Conservation (phyloP, 2,113 vertebrate species). For the Zosterops japonicus region DNA sequence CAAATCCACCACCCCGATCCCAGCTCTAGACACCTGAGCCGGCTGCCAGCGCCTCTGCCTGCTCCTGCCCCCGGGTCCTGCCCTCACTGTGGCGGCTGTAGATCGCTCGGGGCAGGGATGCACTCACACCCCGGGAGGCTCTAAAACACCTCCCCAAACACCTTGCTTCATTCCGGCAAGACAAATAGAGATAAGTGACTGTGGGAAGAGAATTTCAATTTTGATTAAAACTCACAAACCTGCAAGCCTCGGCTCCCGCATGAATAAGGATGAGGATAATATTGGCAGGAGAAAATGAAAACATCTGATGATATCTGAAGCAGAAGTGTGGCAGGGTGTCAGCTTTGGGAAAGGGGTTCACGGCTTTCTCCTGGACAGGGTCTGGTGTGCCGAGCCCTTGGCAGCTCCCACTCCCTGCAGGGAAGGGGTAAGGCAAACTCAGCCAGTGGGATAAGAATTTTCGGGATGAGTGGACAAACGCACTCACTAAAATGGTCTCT, state of each 20-base stretch:
- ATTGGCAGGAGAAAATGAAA: background rate
- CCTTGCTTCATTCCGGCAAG: background rate
- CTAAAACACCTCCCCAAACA: background rate
- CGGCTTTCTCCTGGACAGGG: background rate
- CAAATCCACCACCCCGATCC: background rate
- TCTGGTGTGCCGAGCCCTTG: rapidly evolving
- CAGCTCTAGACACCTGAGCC: background rate
- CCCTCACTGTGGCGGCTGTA: rapidly evolving
- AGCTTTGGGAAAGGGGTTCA: background rate
- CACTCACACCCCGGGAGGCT: background rate
- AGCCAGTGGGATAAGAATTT: background rate
- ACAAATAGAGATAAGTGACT: background rate
- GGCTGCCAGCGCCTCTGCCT: background rate
- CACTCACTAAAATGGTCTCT: background rate
- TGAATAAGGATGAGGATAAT: background rate
- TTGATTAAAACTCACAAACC: background rate
- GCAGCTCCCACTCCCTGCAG: background rate
- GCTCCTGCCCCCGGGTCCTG: background rate
- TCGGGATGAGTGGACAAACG: background rate
- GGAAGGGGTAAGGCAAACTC: background rate
- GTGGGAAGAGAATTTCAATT: background rate
- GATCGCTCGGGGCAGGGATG: background rate
- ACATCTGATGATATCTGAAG: background rate
- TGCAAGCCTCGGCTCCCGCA: background rate
- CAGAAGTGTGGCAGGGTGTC: background rate